Evolutionary conservation across 2,113 vertebrate species (phyloP), one percentile per base, ranked within the genome.

Genomic region (Hipposideros armiger): DNA sequence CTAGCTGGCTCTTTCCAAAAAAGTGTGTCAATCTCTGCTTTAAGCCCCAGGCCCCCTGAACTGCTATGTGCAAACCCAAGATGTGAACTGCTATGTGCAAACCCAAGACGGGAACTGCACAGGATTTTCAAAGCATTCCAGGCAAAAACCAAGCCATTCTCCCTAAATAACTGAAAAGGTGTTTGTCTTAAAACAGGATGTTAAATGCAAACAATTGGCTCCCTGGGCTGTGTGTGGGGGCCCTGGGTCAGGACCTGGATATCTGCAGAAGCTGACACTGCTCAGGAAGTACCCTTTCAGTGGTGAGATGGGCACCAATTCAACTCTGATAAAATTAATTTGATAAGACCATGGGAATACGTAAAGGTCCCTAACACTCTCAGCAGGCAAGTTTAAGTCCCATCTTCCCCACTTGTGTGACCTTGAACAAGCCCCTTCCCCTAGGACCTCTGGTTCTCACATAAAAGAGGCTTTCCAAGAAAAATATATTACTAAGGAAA

Each of bases 401-500:
- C 26, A 60, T 72, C 10, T 52, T 32, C 70, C 36, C 5, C 4
- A 16, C n/a, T 92, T 45, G 4, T 22, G 19, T 72, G 86, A 88
- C n/a, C 54, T 73, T 77, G 67, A 69, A 74, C 67, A 95, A 81
- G 14, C 26, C 54, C 56, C 47, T 76, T 89, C 40, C 47, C 36
- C 47, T 88, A 67, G 74, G 40, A 58, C 24, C 11, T 86, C 73
- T 58, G 64, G 5, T 93, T 91, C 45, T 95, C 78, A 45, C 10
- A 10, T 60, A 62, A 73, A 7, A 73, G 26, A 50, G 9, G 45
- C n/a, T 95, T 81, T 28, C 45, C 69, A 90, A 69, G 83, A 88
- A 95, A 45, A 91, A 70, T n/a, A 69, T 36, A 69, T 47, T 60
- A 67, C 90, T 77, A 47, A 87, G 45, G 74, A 85, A 90, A 90